Conservation (phyloP, 1,140 invertebrate genomes). For the Drosophila azteca region DNA sequence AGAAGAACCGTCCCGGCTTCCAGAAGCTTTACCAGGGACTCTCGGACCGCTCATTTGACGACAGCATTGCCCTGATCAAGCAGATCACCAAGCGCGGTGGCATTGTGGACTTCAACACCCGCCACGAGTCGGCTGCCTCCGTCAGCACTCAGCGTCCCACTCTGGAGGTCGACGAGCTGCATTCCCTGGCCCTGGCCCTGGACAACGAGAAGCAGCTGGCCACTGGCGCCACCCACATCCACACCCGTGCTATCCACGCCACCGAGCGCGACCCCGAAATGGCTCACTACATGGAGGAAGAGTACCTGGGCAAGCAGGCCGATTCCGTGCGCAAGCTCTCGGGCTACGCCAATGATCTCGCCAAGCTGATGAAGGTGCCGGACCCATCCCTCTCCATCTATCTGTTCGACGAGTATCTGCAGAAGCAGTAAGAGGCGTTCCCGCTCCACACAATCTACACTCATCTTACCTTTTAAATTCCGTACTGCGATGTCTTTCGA, state of each 20-base stretch:
- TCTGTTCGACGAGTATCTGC: slow-evolving; percentile 91
- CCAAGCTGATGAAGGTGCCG: slow-evolving; percentile 86
- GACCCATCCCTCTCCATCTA: slow-evolving; percentile 88
- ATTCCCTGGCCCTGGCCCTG: slow-evolving; percentile 89
- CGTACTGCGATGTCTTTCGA: slow-evolving; percentile 13
- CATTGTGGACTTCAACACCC: slow-evolving; percentile 64
- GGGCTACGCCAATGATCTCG: slow-evolving; percentile 89
- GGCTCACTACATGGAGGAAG: slow-evolving; percentile 89
- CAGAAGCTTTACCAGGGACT: slow-evolving; percentile 89
- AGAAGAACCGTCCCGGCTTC: slow-evolving; percentile 90
- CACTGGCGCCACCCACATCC: slow-evolving; percentile 87
- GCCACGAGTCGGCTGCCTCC: slow-evolving; percentile 34
- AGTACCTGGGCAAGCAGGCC: slow-evolving; percentile 89
- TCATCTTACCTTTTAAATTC: slow-evolving; percentile 41
- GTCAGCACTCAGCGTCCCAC: slow-evolving; percentile 56
- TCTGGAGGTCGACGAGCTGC: slow-evolving; percentile 86
- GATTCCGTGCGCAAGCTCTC: slow-evolving; percentile 88
- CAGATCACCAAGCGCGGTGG: slow-evolving; percentile 90
- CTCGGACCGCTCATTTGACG: slow-evolving; percentile 90
- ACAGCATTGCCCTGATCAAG: slow-evolving; percentile 90
- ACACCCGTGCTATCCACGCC: slow-evolving; percentile 83
- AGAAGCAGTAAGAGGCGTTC: slow-evolving; percentile 84
- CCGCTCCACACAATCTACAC: slow-evolving; percentile 21
- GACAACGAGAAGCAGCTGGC: slow-evolving; percentile 90
- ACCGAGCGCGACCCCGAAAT: slow-evolving; percentile 87